Conservation (phyloP, 2,113 vertebrate species). For the Epinephelus cyanopodus region DNA sequence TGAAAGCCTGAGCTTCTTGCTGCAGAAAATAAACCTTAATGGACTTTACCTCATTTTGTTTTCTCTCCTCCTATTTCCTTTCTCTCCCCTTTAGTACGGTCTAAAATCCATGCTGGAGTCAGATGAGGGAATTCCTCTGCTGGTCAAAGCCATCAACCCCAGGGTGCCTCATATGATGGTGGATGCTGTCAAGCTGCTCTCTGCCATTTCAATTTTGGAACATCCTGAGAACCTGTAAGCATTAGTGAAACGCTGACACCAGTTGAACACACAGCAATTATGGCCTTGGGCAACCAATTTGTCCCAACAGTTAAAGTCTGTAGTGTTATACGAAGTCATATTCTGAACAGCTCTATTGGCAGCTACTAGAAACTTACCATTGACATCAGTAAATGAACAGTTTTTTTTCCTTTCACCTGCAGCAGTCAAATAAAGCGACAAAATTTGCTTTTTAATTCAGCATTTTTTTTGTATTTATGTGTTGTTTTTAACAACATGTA, state of each 20-base stretch:
- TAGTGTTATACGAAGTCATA: not conserved
- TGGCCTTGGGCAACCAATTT: not conserved
- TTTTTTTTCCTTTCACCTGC: not conserved
- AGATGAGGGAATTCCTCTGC: slow-evolving; percentile 88
- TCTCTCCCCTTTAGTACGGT: slow-evolving; percentile 84
- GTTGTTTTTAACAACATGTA: not conserved
- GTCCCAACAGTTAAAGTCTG: not conserved
- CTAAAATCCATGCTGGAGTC: slow-evolving; percentile 91
- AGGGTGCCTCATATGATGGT: slow-evolving; percentile 91
- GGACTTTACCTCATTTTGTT: not conserved
- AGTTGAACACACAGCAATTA: not conserved
- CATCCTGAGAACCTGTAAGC: slow-evolving; percentile 90
- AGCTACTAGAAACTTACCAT: not conserved
- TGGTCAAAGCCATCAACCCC: slow-evolving; percentile 90
- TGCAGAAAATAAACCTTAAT: not conserved
- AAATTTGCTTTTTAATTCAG: not conserved
- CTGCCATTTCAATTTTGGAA: slow-evolving; percentile 92
- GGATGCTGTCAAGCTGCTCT: slow-evolving; percentile 90
- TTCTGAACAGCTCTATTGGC: not conserved
- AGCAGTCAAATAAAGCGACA: not conserved
- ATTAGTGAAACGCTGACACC: not conserved
- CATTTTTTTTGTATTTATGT: not conserved
- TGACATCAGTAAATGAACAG: not conserved
- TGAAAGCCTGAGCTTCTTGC: not conserved
- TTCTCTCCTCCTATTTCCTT: not conserved